Percentiles rank a stretch among this genome's conserved stretches.
Conservation (phyloP, 1,140 invertebrate genomes). For the Onthophagus taurus region DNA sequence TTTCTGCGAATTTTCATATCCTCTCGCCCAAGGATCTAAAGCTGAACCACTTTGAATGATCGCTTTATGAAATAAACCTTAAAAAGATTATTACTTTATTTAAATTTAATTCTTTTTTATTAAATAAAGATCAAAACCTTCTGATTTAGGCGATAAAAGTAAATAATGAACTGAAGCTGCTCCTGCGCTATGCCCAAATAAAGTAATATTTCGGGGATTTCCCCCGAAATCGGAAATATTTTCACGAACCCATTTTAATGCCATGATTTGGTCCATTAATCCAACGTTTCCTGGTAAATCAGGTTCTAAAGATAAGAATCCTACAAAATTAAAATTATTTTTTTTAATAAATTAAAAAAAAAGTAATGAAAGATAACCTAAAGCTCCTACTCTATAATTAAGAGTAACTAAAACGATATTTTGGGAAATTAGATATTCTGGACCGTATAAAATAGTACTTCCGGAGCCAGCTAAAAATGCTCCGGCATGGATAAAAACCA, state of each 20-base stretch:
- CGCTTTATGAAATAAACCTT: conserved; percentile 21
- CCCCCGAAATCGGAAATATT: conserved; percentile 45
- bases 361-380: too few species aligned
- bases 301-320: too few species aligned
- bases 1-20: background rate
- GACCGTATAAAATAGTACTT: conserved; percentile 39
- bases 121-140: too few species aligned
- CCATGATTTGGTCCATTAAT: conserved; percentile 51
- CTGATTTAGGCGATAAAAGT: conserved; percentile 20
- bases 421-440: conserved; percentile 45
- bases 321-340: too few species aligned
- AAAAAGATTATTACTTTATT: too few species aligned
- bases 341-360: too few species aligned
- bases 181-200: conserved; percentile 46
- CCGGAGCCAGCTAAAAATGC: conserved; percentile 39
- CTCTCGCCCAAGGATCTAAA: conserved; percentile 1
- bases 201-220: conserved; percentile 35
- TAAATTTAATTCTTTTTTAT: too few species aligned
- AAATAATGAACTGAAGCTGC: conserved; percentile 32
- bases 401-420: conserved; percentile 59
- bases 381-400: conserved; percentile 62
- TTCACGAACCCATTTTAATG: conserved; percentile 47
- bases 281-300: conserved; percentile 53
- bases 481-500: conserved; percentile 53
- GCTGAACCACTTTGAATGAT: conserved; percentile 6